Evolutionary conservation across 1,140 invertebrate genomes (phyloP), one percentile per base, ranked within the genome.

Genomic region (Lamellibrachia luymesi): DNA sequence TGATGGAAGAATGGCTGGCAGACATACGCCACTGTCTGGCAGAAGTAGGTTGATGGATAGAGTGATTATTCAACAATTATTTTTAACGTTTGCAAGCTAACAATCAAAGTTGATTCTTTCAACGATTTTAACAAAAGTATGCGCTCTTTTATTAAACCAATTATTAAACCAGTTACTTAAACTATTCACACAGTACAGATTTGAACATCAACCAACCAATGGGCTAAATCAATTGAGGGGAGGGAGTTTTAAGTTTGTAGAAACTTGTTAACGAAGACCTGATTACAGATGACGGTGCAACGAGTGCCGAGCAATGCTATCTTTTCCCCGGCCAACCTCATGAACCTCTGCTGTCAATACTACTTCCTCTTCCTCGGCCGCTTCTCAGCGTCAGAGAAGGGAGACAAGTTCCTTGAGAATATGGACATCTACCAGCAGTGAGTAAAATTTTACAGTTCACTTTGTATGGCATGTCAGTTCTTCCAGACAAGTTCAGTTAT

Each of bases 351-450:
- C 95, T 98, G 98, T 95, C 98, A 99, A 96, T 98, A 98, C 96
- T 99, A 99, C 96, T 99, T 99, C 95, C 96, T 99, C 2, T 98
- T 99, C 95, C 97, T 99, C 92, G 99, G 98, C 2, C 97, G 98
- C 94, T 97, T 99, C 93, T 98, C 98, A 93, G 97, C 97, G 91
- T 97, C 97, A n/a, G 96, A 97, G 89, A 97, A 97, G 92, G 98
- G 98, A 1, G 96, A 97, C 51, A 97, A 97, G 92, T 93, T 97
- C 90, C 94, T 99, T 25, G 98, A 98, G 91, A 97, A 97, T 94
- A 97, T 98, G 27, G 97, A 97, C 91, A 97, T 99, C 92, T 98
- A 98, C 95, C 97, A 98, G 94, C 96, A 97, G 97, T 98, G 96
- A 97, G 97, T 91, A n/a, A 13, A 91, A 10, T 25, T 91, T 80